A percentile compares a stretch with the other conserved stretches of the same genome.
These are phyloP conservation scores for Andrena trimmerana DNA, from an alignment of 2,888 invertebrate species.

Conservation along the genomic window DNA sequence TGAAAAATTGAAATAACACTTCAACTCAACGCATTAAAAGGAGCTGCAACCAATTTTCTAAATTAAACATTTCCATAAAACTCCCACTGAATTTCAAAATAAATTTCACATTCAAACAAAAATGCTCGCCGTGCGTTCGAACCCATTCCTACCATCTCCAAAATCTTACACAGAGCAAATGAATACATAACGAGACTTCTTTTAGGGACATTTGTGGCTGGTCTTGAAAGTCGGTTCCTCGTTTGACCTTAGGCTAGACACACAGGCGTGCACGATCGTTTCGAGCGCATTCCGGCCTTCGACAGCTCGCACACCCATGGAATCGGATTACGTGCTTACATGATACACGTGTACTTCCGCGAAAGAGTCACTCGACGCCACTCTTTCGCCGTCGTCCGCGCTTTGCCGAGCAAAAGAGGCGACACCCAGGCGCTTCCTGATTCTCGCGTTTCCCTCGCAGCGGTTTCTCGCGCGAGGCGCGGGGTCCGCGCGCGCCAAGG, in stretches of 20 bases:
- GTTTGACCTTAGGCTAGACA: background rate
- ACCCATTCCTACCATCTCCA: too few relatives aligned
- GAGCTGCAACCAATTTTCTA: too few relatives aligned
- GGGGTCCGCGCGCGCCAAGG: background rate
- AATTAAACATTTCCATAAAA: too few relatives aligned
- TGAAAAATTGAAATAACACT: too few relatives aligned
- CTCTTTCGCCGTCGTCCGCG: constrained; percentile 42
- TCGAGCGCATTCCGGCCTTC: constrained; percentile 35
- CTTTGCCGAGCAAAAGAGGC: constrained; percentile 63
- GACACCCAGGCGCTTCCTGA: constrained; percentile 69
- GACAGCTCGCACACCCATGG: constrained; percentile 26
- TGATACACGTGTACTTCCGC: constrained; percentile 60
- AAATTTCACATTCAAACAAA: background rate
- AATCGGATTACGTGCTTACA: constrained; percentile 53
- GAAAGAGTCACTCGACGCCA: constrained; percentile 66
- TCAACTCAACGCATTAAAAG: too few relatives aligned
- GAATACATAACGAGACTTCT: too few relatives aligned
- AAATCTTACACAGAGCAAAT: too few relatives aligned
- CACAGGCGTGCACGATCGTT: constrained; percentile 7
- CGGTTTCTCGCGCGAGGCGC: constrained; percentile 31
- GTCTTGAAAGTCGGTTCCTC: background rate
- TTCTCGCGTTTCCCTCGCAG: constrained; percentile 73
- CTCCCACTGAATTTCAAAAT: background rate
- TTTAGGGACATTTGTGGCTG: background rate
- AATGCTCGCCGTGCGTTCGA: background rate